Conservation (phyloP, 2,797 vertebrate species). For the Lacerta viridis region DNA sequence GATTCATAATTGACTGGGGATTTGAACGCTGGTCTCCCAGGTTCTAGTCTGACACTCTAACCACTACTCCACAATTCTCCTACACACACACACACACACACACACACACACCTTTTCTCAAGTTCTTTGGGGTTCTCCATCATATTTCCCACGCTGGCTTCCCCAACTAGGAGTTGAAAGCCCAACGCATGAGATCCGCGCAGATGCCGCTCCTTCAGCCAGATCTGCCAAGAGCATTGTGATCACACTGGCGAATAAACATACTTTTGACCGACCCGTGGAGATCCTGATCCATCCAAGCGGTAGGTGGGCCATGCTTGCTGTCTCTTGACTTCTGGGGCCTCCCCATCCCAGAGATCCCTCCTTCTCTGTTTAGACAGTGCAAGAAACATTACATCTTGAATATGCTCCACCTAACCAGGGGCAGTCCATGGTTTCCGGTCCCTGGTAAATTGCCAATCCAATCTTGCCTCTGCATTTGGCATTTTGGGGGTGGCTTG, state of each 20-base stretch:
- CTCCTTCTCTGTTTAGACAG: not conserved
- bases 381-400: not conserved
- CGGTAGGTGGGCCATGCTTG: slow-evolving; percentile 80
- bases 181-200: slow-evolving; percentile 94
- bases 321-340: not conserved
- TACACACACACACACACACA: too few species aligned
- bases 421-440: too few species aligned
- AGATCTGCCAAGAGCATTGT: slow-evolving; percentile 90
- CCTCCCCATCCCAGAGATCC: not conserved
- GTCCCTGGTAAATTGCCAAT: too few species aligned
- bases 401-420: too few species aligned
- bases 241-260: slow-evolving; percentile 93
- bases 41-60: too few species aligned
- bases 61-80: too few species aligned
- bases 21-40: too few species aligned
- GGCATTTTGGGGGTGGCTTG: too few species aligned
- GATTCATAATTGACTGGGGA: too few species aligned
- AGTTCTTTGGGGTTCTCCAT: not conserved
- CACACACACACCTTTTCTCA: too few species aligned
- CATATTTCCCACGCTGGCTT: not conserved
- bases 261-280: slow-evolving; percentile 96
- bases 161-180: slow-evolving; percentile 90
- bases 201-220: slow-evolving; percentile 91
- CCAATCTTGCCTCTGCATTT: too few species aligned
- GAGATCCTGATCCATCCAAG: slow-evolving; percentile 95